phyloP scores from a whole-genome alignment of 2,113 vertebrate genomes.

The Bubalus kerabau region DNA sequence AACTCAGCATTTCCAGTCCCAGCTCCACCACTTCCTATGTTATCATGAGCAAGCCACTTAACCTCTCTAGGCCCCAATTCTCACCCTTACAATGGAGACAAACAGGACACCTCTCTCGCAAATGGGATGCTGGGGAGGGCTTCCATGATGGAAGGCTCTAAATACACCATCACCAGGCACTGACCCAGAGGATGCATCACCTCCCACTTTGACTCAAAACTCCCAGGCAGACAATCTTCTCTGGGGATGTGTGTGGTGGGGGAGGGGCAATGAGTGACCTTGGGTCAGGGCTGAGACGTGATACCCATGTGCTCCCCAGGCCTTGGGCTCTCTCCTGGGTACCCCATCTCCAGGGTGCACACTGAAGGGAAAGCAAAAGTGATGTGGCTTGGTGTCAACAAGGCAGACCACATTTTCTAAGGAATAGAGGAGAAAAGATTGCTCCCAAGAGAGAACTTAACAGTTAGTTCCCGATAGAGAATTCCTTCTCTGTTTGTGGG shows the following conservation, averaged over 20 bases:
- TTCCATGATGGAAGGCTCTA: not conserved
- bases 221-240: accelerated
- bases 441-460: not conserved
- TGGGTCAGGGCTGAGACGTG: not conserved
- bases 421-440: not conserved
- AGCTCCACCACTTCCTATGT: accelerated
- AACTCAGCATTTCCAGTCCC: not conserved
- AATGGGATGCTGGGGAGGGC: not conserved
- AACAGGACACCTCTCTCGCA: not conserved
- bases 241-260: accelerated
- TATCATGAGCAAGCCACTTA: not conserved
- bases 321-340: accelerated
- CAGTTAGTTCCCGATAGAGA: not conserved
- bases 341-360: accelerated
- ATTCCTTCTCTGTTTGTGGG: not conserved
- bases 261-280: not conserved
- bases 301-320: not conserved
- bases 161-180: not conserved
- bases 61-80: not conserved
- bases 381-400: too few relatives aligned
- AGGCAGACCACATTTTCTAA: not conserved
- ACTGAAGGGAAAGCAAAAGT: accelerated
- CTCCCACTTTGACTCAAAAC: not conserved
- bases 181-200: accelerated
- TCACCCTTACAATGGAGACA: not conserved